Evolutionary conservation across 2,113 vertebrate genomes (phyloP).

Genomic region (Dipodomys ordii): DNA sequence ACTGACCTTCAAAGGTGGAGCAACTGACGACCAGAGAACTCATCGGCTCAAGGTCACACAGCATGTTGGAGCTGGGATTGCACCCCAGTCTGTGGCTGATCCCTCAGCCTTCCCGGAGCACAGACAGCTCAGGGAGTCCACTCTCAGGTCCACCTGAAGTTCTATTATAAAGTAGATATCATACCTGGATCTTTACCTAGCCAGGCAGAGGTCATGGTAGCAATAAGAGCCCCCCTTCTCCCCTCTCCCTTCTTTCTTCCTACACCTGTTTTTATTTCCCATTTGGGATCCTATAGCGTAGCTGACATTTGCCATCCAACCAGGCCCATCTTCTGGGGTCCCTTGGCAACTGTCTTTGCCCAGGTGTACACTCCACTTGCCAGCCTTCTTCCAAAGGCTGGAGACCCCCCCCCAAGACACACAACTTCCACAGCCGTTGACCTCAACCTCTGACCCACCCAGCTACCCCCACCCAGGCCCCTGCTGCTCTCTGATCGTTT

Average conservation of each 20-base stretch:
- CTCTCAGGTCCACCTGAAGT: not conserved
- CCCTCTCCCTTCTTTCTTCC: not conserved
- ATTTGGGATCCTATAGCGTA: slow-evolving; percentile 5
- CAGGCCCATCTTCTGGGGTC: not conserved
- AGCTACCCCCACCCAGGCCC: not conserved
- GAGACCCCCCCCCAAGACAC: not conserved
- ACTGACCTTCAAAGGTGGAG: not conserved
- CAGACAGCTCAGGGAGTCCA: not conserved
- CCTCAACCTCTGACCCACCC: not conserved
- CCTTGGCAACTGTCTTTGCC: slow-evolving; percentile 18
- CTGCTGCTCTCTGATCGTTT: not conserved
- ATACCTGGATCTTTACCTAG: not conserved
- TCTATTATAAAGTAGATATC: not conserved
- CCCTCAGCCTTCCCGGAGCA: fast-evolving
- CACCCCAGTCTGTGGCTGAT: not conserved
- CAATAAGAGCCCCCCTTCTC: not conserved
- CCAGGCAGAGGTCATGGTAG: not conserved
- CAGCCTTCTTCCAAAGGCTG: not conserved
- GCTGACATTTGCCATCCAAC: not conserved
- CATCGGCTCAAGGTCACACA: not conserved
- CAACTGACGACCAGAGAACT: not conserved
- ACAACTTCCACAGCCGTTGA: not conserved
- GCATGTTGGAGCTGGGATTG: not conserved
- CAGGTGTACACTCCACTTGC: not conserved
- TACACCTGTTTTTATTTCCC: not conserved